Base-by-base conservation (phyloP, 2,113 vertebrate genomes). In the Lasiurus borealis region DNA sequence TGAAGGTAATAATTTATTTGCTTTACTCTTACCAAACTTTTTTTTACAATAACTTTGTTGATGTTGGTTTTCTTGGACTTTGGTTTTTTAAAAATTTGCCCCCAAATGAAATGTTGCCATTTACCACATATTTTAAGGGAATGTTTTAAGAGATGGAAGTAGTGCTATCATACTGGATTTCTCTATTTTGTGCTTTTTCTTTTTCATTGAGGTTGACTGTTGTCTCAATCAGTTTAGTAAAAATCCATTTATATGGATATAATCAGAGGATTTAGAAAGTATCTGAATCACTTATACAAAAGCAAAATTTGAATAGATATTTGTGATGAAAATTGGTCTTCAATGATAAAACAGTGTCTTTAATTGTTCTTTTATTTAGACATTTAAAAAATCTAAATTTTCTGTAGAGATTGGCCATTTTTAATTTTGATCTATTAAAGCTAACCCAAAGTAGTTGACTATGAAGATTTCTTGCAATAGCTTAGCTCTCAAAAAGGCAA, bases 291-390 rank as follows among this genome's bases (percentile, higher is more conserved):
- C 2, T 89, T 54, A 89, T 21, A 14, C 31, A n/a, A n/a, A 68
- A 18, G 2, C 29, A 68, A 93, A 81, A 81, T 12, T 21, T 23
- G 90, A 91, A 75, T 21, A 66, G 52, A 40, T 40, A 2, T 62
- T 93, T 94, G 23, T 73, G 11, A 76, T 40, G 19, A 93, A 85
- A 91, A 77, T 34, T 75, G 8, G 27, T 72, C 46, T 91, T 91
- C 36, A 62, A 2, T 91, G 73, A 64, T 54, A 69, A 87, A 68
- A 21, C 18, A 75, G 6, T 90, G 10, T 46, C 64, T 44, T 66
- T 76, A n/a, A 54, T 50, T 59, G 25, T 75, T 78, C 62, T 52
- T 87, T 23, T 59, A 75, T 50, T 54, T 76, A 91, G 50, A 13
- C 44, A 69, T 44, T 77, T 54, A 81, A 40, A 83, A 83, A 76